phyloP scores from a whole-genome alignment of 2,113 vertebrate genomes.

The Odontesthes bonariensis region DNA sequence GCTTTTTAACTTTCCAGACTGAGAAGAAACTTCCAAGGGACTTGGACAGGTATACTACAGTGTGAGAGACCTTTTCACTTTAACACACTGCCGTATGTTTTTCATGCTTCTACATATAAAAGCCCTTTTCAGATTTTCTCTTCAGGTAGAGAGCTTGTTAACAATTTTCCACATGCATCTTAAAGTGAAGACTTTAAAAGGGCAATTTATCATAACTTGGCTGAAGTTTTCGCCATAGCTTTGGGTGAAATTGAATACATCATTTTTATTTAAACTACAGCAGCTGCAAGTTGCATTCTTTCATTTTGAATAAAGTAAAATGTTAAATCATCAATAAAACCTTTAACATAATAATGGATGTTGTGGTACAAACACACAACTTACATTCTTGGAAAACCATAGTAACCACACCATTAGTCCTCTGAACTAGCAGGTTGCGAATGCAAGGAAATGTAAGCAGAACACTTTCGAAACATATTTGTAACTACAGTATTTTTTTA shows the following conservation, averaged over 20 bases:
- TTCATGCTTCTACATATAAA: neutral
- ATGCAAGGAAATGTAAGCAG: neutral
- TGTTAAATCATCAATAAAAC: neutral
- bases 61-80: neutral
- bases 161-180: no score
- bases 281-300: neutral
- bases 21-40: slow-evolving; percentile 9
- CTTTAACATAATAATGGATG: neutral
- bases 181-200: neutral
- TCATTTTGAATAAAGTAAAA: neutral
- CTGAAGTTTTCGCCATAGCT: neutral
- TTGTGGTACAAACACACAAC: neutral
- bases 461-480: neutral
- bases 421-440: neutral
- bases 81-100: neutral
- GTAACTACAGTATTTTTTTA: neutral
- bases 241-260: neutral
- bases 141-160: no score
- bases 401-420: neutral
- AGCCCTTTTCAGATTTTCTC: neutral
- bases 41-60: slow-evolving; percentile 1
- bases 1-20: slow-evolving; percentile 9
- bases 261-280: neutral
- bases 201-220: neutral
- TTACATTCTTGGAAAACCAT: neutral